These are phyloP conservation scores for Anguilla anguilla DNA, from an alignment of 2,797 vertebrate genomes.

Conservation along the genomic window DNA sequence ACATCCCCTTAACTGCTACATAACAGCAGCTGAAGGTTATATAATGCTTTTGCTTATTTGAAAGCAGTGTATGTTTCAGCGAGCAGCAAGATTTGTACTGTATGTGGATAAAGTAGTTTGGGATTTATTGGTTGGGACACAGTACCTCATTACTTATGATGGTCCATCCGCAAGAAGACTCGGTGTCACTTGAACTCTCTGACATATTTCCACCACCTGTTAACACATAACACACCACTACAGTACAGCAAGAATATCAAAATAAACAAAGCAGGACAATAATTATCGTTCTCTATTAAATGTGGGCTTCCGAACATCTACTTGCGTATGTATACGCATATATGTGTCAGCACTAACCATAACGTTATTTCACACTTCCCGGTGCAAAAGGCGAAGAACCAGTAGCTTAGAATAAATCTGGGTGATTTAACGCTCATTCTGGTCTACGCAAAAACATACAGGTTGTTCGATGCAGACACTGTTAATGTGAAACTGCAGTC, in stretches of 20 bases:
- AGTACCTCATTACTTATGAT: conserved; percentile 93
- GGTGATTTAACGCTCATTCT: neutral
- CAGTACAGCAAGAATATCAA: neutral
- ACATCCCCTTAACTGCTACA: neutral
- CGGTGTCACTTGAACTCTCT: conserved; percentile 89
- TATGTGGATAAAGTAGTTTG: neutral
- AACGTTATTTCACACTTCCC: too few species aligned
- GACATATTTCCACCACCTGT: conserved; percentile 79
- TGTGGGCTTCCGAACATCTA: neutral
- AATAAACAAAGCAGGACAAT: neutral
- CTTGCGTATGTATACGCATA: neutral
- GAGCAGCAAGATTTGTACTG: neutral
- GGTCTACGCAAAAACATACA: neutral
- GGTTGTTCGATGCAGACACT: neutral
- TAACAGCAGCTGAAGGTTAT: neutral
- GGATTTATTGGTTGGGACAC: neutral
- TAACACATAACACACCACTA: conserved; percentile 41
- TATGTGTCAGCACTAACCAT: neutral
- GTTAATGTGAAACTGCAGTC: neutral
- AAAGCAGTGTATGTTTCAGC: neutral
- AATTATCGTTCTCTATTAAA: neutral
- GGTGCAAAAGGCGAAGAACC: too few species aligned
- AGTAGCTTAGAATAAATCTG: neutral
- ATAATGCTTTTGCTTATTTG: neutral
- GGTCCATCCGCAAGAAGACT: conserved; percentile 96